Evolutionary conservation across 2,888 invertebrate species (phyloP).

Genomic region (Nomada goodeniana): DNA sequence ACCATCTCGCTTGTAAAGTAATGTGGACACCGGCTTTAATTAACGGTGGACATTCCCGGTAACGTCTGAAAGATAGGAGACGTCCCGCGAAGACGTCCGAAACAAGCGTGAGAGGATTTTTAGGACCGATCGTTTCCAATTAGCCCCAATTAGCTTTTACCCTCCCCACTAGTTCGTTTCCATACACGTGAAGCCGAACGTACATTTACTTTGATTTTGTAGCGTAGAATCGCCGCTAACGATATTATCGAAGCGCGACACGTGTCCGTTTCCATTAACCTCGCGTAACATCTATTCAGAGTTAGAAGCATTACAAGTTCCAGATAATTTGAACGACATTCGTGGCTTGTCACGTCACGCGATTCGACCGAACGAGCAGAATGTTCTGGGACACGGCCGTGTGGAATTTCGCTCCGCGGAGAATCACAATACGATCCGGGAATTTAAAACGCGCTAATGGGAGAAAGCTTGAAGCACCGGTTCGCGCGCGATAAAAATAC

Average conservation of each 20-base stretch:
- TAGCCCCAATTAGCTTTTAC: not conserved
- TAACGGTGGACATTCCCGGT: not conserved
- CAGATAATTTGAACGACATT: not conserved
- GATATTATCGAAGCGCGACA: slow-evolving; percentile 10
- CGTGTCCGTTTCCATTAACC: not conserved
- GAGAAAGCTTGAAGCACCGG: not conserved
- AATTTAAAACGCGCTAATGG: slow-evolving; percentile 1
- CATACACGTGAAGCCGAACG: not conserved
- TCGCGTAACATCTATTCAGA: not conserved
- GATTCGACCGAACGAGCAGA: not conserved
- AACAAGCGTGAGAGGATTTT: not conserved
- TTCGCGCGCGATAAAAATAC: slow-evolving; percentile 1
- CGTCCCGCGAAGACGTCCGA: not conserved
- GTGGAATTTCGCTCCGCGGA: not conserved
- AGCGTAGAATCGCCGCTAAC: not conserved
- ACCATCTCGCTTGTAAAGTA: not conserved
- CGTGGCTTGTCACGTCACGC: not conserved
- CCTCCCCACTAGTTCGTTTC: not conserved
- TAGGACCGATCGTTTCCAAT: not conserved
- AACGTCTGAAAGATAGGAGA: not conserved
- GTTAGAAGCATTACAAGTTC: not conserved
- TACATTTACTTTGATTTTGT: not conserved
- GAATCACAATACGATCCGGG: not conserved
- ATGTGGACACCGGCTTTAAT: not conserved
- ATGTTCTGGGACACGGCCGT: not conserved